phyloP scores from a whole-genome alignment of 2,888 invertebrate species.

The Athripsodes cinereus region DNA sequence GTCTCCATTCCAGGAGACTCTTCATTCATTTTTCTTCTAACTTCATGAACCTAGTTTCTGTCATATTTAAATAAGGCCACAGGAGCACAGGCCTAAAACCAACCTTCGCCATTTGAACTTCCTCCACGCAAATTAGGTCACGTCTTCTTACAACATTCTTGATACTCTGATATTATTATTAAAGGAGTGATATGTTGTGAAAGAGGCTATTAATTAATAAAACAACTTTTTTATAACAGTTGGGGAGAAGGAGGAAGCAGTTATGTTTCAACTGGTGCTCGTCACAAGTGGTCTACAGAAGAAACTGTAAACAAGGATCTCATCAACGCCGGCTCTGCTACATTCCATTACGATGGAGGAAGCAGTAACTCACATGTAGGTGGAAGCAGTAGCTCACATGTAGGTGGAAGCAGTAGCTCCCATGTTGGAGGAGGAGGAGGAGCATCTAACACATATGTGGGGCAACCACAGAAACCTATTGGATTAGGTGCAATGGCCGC shows the following conservation, averaged over 20 bases:
- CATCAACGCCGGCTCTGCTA: slow-evolving; percentile 40
- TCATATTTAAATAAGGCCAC: too few species aligned
- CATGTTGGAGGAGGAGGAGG: not conserved
- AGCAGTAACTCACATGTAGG: not conserved
- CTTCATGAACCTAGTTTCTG: too few species aligned
- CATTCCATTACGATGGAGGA: slow-evolving; percentile 9
- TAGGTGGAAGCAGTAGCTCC: not conserved
- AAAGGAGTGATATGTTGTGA: not conserved
- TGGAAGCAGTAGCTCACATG: not conserved
- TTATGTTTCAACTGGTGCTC: slow-evolving; percentile 23
- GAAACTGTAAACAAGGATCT: slow-evolving; percentile 46
- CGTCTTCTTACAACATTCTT: too few species aligned
- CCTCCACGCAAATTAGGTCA: too few species aligned
- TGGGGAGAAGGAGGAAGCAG: slow-evolving; percentile 19
- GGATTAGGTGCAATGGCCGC: slow-evolving; percentile 37
- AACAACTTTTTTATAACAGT: slow-evolving; percentile 2
- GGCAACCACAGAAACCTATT: slow-evolving; percentile 29
- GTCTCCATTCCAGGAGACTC: too few species aligned
- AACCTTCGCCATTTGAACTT: too few species aligned
- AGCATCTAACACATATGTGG: slow-evolving; percentile 28
- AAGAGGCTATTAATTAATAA: not conserved
- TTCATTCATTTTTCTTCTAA: too few species aligned
- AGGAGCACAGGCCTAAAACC: too few species aligned
- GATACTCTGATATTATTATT: too few species aligned
- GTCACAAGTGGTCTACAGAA: slow-evolving; percentile 42